A percentile compares a stretch with the other conserved stretches of the same genome.
These are phyloP conservation scores for Peromyscus maniculatus DNA, from an alignment of 2,113 vertebrate genomes.

Conservation along the genomic window DNA sequence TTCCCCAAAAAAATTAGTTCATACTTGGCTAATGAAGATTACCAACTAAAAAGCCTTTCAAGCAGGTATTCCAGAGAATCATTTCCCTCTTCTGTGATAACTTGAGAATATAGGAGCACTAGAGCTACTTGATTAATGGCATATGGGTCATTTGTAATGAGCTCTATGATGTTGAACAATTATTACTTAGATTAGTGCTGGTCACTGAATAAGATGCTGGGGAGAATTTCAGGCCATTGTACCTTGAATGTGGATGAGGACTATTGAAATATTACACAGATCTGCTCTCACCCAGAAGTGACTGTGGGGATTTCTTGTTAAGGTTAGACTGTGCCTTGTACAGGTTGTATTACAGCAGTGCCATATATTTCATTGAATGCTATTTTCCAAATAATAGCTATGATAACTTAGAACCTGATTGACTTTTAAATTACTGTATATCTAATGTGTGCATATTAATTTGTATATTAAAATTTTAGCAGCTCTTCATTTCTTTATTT, in stretches of 20 bases:
- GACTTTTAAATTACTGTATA: conserved; percentile 45
- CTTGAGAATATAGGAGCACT: background rate
- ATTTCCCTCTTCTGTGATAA: conserved; percentile 36
- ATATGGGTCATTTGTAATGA: background rate
- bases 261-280: conserved; percentile 8
- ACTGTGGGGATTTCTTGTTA: background rate
- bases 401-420: conserved; percentile 42
- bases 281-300: conserved; percentile 18
- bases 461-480: conserved; percentile 21
- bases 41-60: background rate
- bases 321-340: background rate
- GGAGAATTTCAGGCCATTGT: conserved; percentile 59
- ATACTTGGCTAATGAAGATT: conserved; percentile 53
- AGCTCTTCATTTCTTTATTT: conserved; percentile 33
- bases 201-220: conserved; percentile 48
- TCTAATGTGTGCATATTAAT: conserved; percentile 43
- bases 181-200: conserved; percentile 49
- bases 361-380: background rate
- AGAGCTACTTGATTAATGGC: conserved; percentile 53
- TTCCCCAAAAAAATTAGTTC: conserved; percentile 24
- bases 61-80: background rate
- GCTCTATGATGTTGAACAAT: conserved; percentile 30
- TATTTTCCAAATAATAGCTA: conserved; percentile 26
- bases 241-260: background rate
- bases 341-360: background rate